These are phyloP conservation scores for Cantharis rufa DNA, from an alignment of 2,888 invertebrate species.

Conservation along the genomic window DNA sequence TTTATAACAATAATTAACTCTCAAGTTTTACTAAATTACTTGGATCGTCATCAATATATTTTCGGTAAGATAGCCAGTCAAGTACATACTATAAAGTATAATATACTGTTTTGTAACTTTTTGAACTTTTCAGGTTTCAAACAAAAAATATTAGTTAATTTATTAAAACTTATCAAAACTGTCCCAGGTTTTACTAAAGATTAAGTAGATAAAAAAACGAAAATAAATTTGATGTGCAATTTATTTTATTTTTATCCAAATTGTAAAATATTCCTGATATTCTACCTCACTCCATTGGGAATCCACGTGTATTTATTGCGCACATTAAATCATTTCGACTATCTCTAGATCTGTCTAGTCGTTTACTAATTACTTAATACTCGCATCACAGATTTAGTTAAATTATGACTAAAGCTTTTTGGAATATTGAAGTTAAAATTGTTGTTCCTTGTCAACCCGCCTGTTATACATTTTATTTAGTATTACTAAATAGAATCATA, in stretches of 20 bases:
- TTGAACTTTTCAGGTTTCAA: background rate
- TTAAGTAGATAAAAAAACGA: background rate
- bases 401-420: slow-evolving; percentile 5
- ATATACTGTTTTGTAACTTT: background rate
- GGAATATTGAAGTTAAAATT: slow-evolving; percentile 2
- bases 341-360: slow-evolving; percentile 49
- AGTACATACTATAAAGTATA: background rate
- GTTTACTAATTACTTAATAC: slow-evolving; percentile 50
- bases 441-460: background rate
- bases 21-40: background rate
- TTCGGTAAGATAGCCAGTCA: background rate
- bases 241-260: slow-evolving; percentile 10
- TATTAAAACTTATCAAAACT: background rate
- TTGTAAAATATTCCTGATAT: slow-evolving; percentile 26
- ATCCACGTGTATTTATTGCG: slow-evolving; percentile 48
- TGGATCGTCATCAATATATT: background rate
- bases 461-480: background rate
- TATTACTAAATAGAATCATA: background rate
- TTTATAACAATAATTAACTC: background rate
- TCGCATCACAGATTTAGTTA: slow-evolving; percentile 22
- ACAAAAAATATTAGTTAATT: background rate
- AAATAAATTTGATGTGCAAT: slow-evolving; percentile 3
- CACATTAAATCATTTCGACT: slow-evolving; percentile 47
- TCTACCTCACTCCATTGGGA: slow-evolving; percentile 42
- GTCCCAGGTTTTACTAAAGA: background rate